A percentile compares a stretch with the other conserved stretches of the same genome.
These are phyloP conservation scores for Anguilla megastoma DNA, from an alignment of 2,797 vertebrate genomes.

Conservation along the genomic window DNA sequence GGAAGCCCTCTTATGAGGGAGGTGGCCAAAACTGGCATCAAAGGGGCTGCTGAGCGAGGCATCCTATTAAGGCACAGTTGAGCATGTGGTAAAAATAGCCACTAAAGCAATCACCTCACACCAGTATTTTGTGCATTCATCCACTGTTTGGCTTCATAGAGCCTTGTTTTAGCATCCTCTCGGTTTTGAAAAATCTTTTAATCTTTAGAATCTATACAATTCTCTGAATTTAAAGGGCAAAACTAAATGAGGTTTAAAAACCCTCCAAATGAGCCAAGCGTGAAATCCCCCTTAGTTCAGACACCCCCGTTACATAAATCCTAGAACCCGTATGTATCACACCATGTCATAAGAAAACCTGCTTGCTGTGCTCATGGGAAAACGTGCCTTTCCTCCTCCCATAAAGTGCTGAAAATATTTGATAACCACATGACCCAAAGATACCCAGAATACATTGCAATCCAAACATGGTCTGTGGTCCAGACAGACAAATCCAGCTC, in stretches of 20 bases:
- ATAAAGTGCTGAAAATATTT: neutral
- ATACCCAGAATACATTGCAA: neutral
- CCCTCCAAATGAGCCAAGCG: neutral
- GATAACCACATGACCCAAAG: neutral
- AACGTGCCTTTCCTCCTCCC: neutral
- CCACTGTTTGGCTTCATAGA: neutral
- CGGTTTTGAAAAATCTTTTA: neutral
- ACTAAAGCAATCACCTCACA: neutral
- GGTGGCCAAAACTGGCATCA: neutral
- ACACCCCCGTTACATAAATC: neutral
- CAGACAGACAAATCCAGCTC: neutral
- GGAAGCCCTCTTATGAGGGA: neutral
- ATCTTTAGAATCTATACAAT: neutral
- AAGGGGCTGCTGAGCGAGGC: neutral
- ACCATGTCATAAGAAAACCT: neutral
- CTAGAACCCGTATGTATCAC: neutral
- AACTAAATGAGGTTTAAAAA: neutral
- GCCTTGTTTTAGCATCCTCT: neutral
- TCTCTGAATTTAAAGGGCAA: neutral
- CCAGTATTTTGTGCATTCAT: neutral
- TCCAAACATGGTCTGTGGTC: neutral
- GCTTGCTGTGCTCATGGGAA: neutral
- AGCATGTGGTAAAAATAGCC: neutral
- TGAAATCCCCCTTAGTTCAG: neutral
- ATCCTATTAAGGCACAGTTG: neutral